phyloP scores from a whole-genome alignment of 1,140 invertebrate genomes.

The Maniola jurtina region DNA sequence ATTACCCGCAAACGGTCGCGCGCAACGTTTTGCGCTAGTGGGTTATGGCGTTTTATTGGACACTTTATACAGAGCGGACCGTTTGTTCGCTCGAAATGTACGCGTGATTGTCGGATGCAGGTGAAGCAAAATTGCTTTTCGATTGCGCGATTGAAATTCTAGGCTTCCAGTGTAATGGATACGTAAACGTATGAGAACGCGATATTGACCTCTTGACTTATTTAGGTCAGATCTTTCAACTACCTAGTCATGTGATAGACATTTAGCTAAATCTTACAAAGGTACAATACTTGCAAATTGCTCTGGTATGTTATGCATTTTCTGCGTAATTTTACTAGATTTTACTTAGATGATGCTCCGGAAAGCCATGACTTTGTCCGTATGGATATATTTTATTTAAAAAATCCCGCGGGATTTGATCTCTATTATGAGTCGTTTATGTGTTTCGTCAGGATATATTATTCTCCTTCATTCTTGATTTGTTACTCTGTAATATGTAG shows the following conservation, averaged over 20 bases:
- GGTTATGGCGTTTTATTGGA: too few relatives aligned
- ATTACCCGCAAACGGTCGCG: too few relatives aligned
- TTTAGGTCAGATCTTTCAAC: not conserved
- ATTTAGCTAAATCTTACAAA: not conserved
- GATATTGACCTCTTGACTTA: slow-evolving; percentile 24
- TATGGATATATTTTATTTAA: too few relatives aligned
- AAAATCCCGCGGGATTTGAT: too few relatives aligned
- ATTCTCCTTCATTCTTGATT: too few relatives aligned
- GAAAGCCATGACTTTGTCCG: too few relatives aligned
- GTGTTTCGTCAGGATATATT: too few relatives aligned
- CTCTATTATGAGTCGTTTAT: too few relatives aligned
- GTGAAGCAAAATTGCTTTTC: slow-evolving; percentile 42
- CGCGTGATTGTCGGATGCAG: slow-evolving; percentile 47
- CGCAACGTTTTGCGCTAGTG: slow-evolving; percentile 33
- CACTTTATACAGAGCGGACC: slow-evolving; percentile 34
- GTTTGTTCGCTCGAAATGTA: slow-evolving; percentile 37
- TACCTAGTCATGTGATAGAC: not conserved
- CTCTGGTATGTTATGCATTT: too few relatives aligned
- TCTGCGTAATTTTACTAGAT: too few relatives aligned
- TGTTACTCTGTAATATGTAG: too few relatives aligned
- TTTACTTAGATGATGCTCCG: too few relatives aligned
- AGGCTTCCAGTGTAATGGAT: slow-evolving; percentile 27
- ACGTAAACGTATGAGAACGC: slow-evolving; percentile 14
- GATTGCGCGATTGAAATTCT: slow-evolving; percentile 42
- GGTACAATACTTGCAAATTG: not conserved